phyloP scores from a whole-genome alignment of 1,140 invertebrate genomes.

The Chironomus tepperi region DNA sequence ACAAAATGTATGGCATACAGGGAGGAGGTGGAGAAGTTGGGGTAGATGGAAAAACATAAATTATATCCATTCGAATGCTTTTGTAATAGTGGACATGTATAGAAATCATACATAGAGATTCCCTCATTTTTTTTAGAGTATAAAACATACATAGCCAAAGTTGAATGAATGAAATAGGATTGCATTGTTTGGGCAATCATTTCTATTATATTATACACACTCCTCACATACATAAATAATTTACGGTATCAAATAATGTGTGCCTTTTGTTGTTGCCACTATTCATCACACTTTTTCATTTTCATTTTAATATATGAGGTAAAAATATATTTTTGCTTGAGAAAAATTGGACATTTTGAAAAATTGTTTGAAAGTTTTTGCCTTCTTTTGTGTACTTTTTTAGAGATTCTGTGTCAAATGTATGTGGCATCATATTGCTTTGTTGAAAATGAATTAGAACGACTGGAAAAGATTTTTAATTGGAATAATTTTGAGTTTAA shows the following conservation, averaged over 20 bases:
- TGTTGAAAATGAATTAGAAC: too few relatives aligned
- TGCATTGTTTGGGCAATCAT: constrained; percentile 1
- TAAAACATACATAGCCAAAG: not conserved
- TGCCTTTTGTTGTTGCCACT: not conserved
- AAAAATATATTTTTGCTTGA: too few relatives aligned
- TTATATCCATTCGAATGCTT: constrained; percentile 7
- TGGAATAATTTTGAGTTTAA: too few relatives aligned
- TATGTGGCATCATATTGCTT: too few relatives aligned
- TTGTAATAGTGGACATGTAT: constrained; percentile 7
- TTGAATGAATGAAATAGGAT: not conserved
- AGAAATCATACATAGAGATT: not conserved
- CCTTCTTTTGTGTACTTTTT: too few relatives aligned
- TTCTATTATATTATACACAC: not conserved
- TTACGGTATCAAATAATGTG: not conserved
- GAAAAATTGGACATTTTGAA: too few relatives aligned
- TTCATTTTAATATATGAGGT: not conserved
- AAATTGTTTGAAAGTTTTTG: too few relatives aligned
- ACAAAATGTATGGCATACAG: too few relatives aligned
- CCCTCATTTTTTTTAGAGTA: not conserved
- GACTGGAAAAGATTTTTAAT: too few relatives aligned
- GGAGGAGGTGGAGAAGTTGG: not conserved
- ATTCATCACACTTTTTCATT: not conserved
- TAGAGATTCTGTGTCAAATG: too few relatives aligned
- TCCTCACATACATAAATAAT: not conserved
- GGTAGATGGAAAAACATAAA: not conserved